Evolutionary conservation across 2,888 invertebrate species (phyloP).

Genomic region (Apodemia zela): DNA sequence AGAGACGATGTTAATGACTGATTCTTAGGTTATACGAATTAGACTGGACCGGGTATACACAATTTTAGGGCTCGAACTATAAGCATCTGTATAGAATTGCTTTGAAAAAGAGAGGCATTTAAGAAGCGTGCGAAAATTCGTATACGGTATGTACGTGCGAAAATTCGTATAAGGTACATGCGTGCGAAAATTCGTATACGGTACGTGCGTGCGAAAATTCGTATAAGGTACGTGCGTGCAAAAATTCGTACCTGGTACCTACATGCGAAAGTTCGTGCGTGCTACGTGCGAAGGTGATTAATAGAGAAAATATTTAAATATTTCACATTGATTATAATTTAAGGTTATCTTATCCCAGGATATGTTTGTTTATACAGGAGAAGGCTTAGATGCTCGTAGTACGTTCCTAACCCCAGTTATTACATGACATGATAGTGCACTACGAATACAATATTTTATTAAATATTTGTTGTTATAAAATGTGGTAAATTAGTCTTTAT

Average conservation of each 20-base stretch:
- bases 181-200: no score
- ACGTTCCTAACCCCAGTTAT: not conserved
- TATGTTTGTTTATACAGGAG: not conserved
- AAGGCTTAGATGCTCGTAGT: conserved; percentile 2
- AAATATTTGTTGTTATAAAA: conserved; percentile 10
- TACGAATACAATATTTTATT: conserved; percentile 6
- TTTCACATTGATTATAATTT: not conserved
- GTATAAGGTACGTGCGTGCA: no score
- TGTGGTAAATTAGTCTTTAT: conserved; percentile 10
- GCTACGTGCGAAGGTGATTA: not conserved
- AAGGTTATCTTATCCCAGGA: not conserved
- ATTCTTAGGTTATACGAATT: conserved; percentile 16
- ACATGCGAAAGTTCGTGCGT: not conserved
- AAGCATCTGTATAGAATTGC: not conserved
- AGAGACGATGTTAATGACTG: conserved; percentile 24
- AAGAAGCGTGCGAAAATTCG: not conserved
- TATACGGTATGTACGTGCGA: no score
- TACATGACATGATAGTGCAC: conserved; percentile 13
- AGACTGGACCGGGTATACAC: not conserved
- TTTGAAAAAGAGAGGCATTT: not conserved
- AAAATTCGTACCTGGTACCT: not conserved
- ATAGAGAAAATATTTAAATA: not conserved
- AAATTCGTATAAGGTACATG: not conserved
- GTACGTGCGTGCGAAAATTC: not conserved
- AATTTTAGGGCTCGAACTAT: conserved; percentile 3